Conservation (phyloP, 2,113 vertebrate genomes). For the Pomatorhinus ruficollis region DNA sequence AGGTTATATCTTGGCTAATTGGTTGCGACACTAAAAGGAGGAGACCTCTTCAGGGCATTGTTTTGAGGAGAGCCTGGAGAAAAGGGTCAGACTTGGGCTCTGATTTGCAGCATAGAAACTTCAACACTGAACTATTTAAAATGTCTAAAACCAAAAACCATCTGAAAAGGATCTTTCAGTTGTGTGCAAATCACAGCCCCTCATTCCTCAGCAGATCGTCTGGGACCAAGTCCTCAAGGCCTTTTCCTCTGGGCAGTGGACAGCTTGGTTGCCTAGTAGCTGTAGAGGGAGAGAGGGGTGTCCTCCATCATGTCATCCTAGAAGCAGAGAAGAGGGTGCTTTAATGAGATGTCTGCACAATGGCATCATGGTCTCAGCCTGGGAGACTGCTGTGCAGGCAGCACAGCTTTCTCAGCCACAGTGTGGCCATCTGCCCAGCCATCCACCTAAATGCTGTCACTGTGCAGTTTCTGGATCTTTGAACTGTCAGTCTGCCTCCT, state of each 20-base stretch:
- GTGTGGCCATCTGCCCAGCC: neutral
- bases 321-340: slow-evolving; percentile 35
- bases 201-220: slow-evolving; percentile 35
- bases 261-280: slow-evolving; percentile 78
- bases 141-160: slow-evolving; percentile 41
- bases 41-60: neutral
- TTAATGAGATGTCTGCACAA: neutral
- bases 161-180: slow-evolving; percentile 49
- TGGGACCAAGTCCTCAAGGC: slow-evolving; percentile 37
- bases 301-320: slow-evolving; percentile 95
- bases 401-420: neutral
- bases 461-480: neutral
- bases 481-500: neutral
- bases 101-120: slow-evolving; percentile 11
- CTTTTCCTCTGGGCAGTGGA: slow-evolving; percentile 30
- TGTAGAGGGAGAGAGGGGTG: slow-evolving; percentile 90
- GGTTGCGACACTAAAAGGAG: neutral
- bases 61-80: slow-evolving; percentile 4
- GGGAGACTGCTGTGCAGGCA: neutral
- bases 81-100: slow-evolving; percentile 13
- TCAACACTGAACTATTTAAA: slow-evolving; percentile 33
- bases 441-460: neutral
- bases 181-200: slow-evolving; percentile 63
- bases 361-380: neutral
- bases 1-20: neutral